These are phyloP conservation scores for Pionites leucogaster DNA, from an alignment of 2,113 vertebrate species.

Conservation along the genomic window DNA sequence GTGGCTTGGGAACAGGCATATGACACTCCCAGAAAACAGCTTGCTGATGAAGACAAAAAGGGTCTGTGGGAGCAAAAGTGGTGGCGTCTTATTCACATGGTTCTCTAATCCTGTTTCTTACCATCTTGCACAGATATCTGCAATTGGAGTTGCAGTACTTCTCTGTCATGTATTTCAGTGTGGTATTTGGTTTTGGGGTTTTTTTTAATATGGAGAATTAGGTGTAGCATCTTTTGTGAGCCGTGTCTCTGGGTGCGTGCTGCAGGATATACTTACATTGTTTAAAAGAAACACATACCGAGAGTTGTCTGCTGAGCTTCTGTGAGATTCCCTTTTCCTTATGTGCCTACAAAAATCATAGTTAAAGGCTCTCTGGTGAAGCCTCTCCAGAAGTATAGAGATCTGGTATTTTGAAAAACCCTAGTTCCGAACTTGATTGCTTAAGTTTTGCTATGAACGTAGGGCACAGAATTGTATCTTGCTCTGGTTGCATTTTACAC, in stretches of 20 bases:
- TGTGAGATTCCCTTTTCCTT: neutral
- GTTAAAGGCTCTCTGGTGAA: neutral
- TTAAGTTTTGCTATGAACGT: neutral
- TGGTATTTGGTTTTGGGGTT: neutral
- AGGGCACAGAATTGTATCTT: neutral
- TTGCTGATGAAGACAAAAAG: neutral
- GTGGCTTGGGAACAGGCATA: neutral
- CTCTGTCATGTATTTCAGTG: neutral
- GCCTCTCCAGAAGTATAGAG: neutral
- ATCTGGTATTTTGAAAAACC: neutral
- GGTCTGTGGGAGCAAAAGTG: neutral
- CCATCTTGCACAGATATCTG: neutral
- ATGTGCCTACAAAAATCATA: neutral
- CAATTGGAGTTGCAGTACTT: neutral
- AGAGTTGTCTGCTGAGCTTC: neutral
- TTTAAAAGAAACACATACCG: neutral
- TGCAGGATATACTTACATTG: neutral
- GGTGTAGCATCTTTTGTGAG: neutral
- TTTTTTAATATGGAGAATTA: neutral
- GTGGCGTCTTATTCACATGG: neutral
- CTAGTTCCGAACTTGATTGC: neutral
- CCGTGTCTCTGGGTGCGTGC: neutral
- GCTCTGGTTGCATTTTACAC: neutral
- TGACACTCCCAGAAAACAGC: neutral
- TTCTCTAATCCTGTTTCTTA: neutral